Percentiles rank a stretch among this genome's conserved stretches.
Evolutionary conservation across 2,888 invertebrate species (phyloP).

Genomic region (Ethmia dodecea): DNA sequence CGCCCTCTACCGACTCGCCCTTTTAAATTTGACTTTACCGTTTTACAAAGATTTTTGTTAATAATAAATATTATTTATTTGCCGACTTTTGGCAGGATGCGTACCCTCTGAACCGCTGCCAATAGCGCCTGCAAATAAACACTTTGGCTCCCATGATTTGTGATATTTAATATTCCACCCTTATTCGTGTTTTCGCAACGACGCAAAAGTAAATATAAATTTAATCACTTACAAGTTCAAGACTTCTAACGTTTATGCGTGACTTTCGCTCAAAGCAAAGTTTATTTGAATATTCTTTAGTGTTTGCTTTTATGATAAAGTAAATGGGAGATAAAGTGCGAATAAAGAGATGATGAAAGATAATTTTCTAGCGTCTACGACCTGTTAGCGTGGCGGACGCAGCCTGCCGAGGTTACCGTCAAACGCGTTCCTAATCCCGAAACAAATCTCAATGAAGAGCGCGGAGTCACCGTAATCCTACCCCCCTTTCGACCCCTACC

Average conservation of each 20-base stretch:
- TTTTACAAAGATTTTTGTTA: no score
- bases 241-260: slow-evolving; percentile 48
- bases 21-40: no score
- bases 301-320: background rate
- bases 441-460: slow-evolving; percentile 78
- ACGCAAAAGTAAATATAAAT: slow-evolving; percentile 31
- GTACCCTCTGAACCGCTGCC: slow-evolving; percentile 35
- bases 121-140: slow-evolving; percentile 37
- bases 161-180: slow-evolving; percentile 46
- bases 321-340: slow-evolving; percentile 13
- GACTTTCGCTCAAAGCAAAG: slow-evolving; percentile 18
- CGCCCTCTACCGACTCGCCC: no score
- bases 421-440: slow-evolving; percentile 71
- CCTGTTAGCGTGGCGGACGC: slow-evolving; percentile 42
- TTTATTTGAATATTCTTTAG: background rate
- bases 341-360: slow-evolving; percentile 33
- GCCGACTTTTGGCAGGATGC: slow-evolving; percentile 34
- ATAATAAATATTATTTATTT: slow-evolving; percentile 17
- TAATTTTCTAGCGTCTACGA: slow-evolving; percentile 40
- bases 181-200: slow-evolving; percentile 47
- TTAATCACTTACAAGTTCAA: slow-evolving; percentile 47
- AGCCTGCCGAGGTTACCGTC: slow-evolving; percentile 58
- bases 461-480: slow-evolving; percentile 61
- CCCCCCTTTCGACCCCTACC: slow-evolving; percentile 33
- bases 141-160: slow-evolving; percentile 37